phyloP scores from a whole-genome alignment of 2,797 vertebrate genomes.

The Anguilla anguilla region DNA sequence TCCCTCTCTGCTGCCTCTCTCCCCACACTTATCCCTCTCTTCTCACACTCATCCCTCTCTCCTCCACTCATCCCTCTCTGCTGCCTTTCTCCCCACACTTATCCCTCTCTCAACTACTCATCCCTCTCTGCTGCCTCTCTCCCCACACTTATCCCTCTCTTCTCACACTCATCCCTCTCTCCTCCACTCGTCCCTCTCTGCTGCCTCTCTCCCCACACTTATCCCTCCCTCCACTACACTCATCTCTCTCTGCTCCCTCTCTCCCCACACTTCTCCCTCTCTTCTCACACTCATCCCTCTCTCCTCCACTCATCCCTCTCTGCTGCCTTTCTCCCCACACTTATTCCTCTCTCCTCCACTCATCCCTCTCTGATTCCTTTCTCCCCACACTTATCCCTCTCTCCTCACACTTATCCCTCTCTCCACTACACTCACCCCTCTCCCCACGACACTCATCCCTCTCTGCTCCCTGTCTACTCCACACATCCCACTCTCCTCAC shows the following conservation, averaged over 20 bases:
- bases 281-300: neutral
- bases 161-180: constrained; percentile 47
- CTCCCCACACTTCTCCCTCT: no score
- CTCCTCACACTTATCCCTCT: constrained; percentile 48
- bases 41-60: neutral
- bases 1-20: neutral
- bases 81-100: no score
- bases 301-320: neutral
- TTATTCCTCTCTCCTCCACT: neutral
- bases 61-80: neutral
- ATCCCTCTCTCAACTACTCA: neutral
- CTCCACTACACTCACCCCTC: neutral
- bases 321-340: no score
- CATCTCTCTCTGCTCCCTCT: neutral
- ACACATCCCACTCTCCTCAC: no score
- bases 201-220: no score
- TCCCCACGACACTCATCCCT: no score
- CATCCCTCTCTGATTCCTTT: neutral
- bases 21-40: no score
- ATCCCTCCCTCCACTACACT: neutral
- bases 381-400: constrained; percentile 42
- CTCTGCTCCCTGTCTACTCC: neutral
- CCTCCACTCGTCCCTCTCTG: no score
- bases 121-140: constrained; percentile 14
- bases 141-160: constrained; percentile 41